Evolutionary conservation across 2,113 vertebrate species (phyloP).

Genomic region (Gavia stellata): DNA sequence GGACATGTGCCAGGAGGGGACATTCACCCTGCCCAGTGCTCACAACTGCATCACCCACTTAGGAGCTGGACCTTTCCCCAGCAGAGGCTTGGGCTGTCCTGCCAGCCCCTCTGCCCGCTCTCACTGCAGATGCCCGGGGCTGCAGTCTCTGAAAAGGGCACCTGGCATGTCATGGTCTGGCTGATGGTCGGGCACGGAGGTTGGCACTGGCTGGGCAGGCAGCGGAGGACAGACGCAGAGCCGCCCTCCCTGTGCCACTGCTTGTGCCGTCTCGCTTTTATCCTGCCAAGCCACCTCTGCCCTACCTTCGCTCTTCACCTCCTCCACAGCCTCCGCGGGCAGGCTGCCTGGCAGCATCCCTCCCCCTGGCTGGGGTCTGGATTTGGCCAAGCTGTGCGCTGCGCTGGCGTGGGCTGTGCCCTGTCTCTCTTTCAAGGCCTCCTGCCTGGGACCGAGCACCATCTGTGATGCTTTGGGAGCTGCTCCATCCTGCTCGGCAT

Average conservation of each 20-base stretch:
- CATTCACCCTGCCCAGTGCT: neutral
- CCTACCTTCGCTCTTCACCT: neutral
- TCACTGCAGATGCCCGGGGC: rapidly evolving
- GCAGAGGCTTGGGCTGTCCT: rapidly evolving
- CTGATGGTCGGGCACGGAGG: rapidly evolving
- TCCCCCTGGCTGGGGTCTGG: rapidly evolving
- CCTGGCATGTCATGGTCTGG: rapidly evolving
- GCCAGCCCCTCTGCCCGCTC: neutral
- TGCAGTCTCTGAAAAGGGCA: rapidly evolving
- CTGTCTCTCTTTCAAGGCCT: neutral
- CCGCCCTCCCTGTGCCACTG: neutral
- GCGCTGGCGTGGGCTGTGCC: neutral
- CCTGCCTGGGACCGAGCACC: neutral
- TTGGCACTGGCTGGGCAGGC: neutral
- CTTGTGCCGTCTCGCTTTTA: neutral
- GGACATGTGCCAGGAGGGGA: neutral
- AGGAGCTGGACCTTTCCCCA: neutral
- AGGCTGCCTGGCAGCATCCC: neutral
- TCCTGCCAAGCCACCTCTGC: neutral
- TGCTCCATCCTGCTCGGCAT: neutral
- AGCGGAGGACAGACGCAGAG: neutral
- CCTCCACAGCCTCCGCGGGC: neutral
- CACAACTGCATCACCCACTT: rapidly evolving
- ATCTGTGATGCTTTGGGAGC: neutral
- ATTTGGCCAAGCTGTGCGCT: neutral